Evolutionary conservation across 2,797 vertebrate species (phyloP), one percentile per base, ranked within the genome.

Genomic region (Platalea minor): DNA sequence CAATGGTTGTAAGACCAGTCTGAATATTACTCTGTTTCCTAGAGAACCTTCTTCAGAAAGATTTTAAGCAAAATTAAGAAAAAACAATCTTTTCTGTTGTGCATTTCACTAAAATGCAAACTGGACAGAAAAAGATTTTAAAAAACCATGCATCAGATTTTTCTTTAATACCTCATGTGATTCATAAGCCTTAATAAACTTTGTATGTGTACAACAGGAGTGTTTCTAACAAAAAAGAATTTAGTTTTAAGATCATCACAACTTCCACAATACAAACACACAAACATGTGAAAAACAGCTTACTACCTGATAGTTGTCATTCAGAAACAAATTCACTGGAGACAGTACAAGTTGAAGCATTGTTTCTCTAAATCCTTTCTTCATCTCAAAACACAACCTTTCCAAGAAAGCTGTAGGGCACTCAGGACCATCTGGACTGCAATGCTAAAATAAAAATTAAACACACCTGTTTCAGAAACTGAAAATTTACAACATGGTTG

Each of bases 321-420:
- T 99, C 96, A 99, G 92, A 94, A 99, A 99, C 80, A 99, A 98
- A 96, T 99, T 99, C 77, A 99, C 84, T 33, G 99, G 99, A 50
- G 99, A 99, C 59, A 99, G 97, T 29, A 99, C 98, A 86, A 99
- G 98, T 50, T 99, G 99, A 72, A 99, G 98, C 98, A 99, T 98
- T 11, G 99, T 99, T 97, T 99, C 99, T 94, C 98, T 98, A 97
- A 99, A 99, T 68, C 99, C 98, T 95, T 99, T 99, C 95, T 99
- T 99, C 99, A 99, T 99, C 97, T 99, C 99, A 73, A 99, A 99
- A 86, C 99, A 99, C 13, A 99, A 95, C 35, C 99, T 98, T 97
- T 99, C 99, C 97, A 99, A 96, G 96, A 99, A 99, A 85, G 98
- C 99, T 9, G 99, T 98, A 13, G 99, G 99, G 70, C 99, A 99